A percentile compares a stretch with the other conserved stretches of the same genome.
Evolutionary conservation across 2,113 vertebrate species (phyloP).

Genomic region (Mustelus asterias): DNA sequence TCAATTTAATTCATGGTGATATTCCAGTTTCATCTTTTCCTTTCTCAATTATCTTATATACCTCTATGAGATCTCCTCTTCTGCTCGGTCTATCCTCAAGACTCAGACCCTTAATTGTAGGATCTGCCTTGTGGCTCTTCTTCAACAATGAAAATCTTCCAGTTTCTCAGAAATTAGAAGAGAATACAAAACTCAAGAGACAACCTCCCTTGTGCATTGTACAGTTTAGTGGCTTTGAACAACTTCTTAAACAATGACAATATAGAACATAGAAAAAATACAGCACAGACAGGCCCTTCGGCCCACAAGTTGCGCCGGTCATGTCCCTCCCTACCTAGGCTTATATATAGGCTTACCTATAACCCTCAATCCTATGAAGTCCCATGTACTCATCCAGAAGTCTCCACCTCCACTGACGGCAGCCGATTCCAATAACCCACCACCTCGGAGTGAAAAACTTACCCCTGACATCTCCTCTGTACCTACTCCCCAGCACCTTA

Average conservation of each 20-base stretch:
- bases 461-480: no score
- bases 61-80: neutral
- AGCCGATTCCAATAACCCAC: no score
- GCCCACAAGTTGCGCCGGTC: no score
- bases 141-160: neutral
- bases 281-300: no score
- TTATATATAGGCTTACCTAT: no score
- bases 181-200: neutral
- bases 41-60: neutral
- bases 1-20: neutral
- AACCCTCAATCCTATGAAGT: no score
- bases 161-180: neutral
- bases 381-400: no score
- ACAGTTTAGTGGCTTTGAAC: neutral
- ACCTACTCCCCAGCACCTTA: no score
- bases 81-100: neutral
- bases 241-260: neutral
- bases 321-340: no score
- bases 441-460: no score
- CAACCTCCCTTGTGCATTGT: neutral
- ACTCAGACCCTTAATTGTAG: neutral
- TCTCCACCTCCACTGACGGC: no score
- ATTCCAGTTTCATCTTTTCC: neutral
- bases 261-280: no score
- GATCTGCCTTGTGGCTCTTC: neutral